Percentiles rank a stretch among this genome's conserved stretches.
phyloP scores from a whole-genome alignment of 2,888 invertebrate species.

The Drosophila anomalata region DNA sequence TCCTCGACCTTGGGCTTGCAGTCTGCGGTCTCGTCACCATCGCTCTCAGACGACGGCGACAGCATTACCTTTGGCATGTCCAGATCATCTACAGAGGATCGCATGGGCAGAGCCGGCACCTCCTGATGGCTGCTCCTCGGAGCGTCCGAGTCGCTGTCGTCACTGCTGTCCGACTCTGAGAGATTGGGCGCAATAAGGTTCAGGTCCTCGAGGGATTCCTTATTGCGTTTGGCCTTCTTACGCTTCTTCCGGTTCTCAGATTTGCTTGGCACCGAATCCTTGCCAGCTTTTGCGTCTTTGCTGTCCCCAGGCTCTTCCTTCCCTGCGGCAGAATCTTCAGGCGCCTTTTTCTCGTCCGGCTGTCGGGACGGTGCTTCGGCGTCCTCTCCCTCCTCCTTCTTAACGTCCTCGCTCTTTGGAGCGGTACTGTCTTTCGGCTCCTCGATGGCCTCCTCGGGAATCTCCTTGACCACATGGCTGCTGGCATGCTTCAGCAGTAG shows the following conservation, averaged over 20 bases:
- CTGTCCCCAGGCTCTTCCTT: slow-evolving; percentile 9
- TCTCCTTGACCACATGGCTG: slow-evolving; percentile 84
- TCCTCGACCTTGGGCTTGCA: slow-evolving; percentile 16
- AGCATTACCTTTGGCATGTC: slow-evolving; percentile 81
- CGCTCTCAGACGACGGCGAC: slow-evolving; percentile 81
- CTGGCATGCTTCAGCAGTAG: slow-evolving; percentile 89
- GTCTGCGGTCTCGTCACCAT: slow-evolving; percentile 59
- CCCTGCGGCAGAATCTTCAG: neutral
- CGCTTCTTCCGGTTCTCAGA: slow-evolving; percentile 80
- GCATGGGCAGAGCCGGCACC: slow-evolving; percentile 49
- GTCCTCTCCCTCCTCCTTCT: slow-evolving; percentile 26
- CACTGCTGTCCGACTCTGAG: slow-evolving; percentile 93
- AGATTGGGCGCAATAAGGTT: slow-evolving; percentile 92
- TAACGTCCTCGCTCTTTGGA: slow-evolving; percentile 13
- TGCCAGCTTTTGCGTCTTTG: slow-evolving; percentile 11
- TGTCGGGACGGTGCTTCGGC: neutral
- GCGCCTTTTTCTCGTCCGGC: neutral
- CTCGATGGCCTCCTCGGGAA: neutral
- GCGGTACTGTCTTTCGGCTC: slow-evolving; percentile 6
- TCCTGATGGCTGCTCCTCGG: slow-evolving; percentile 33
- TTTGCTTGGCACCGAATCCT: slow-evolving; percentile 1
- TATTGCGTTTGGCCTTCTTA: slow-evolving; percentile 81
- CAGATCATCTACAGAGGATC: slow-evolving; percentile 62
- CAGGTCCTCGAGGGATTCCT: slow-evolving; percentile 85
- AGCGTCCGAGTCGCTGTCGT: slow-evolving; percentile 86